phyloP scores from a whole-genome alignment of 2,113 vertebrate genomes.

The Hucho hucho region DNA sequence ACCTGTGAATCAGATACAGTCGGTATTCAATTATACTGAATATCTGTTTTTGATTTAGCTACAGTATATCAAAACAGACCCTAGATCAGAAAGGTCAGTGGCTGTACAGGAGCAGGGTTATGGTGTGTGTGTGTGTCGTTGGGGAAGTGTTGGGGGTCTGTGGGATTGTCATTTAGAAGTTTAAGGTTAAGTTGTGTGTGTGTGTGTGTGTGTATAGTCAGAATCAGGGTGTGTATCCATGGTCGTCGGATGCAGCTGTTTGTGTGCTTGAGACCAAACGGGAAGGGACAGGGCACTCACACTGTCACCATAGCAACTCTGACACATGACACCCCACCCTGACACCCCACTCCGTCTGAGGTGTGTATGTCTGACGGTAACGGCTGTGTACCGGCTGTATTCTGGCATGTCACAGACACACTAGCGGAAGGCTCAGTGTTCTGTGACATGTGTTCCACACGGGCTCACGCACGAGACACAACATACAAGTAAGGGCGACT shows the following conservation, averaged over 20 bases:
- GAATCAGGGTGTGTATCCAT: slow-evolving; percentile 24
- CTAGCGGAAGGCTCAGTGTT: too few species aligned
- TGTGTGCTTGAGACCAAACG: slow-evolving; percentile 49
- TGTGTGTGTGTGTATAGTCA: slow-evolving; percentile 29
- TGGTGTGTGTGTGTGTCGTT: too few species aligned
- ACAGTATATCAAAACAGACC: too few species aligned
- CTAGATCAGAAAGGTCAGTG: too few species aligned
- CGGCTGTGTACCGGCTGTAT: neutral
- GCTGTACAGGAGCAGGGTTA: too few species aligned
- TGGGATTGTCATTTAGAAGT: neutral
- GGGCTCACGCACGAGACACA: too few species aligned
- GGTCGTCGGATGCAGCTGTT: slow-evolving; percentile 40
- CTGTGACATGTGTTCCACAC: too few species aligned
- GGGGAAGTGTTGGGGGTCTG: neutral
- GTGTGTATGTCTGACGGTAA: neutral
- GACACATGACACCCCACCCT: slow-evolving; percentile 32
- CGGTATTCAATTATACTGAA: too few species aligned
- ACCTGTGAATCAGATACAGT: too few species aligned
- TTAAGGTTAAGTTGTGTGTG: slow-evolving; percentile 9
- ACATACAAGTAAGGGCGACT: too few species aligned
- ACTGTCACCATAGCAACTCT: slow-evolving; percentile 41
- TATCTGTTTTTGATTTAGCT: too few species aligned
- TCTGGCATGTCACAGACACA: neutral
- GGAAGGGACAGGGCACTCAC: slow-evolving; percentile 42
- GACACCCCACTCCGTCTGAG: neutral